A percentile compares a stretch with the other conserved stretches of the same genome.
Conservation (phyloP, 2,888 invertebrate genomes). For the Sycophila texana region DNA sequence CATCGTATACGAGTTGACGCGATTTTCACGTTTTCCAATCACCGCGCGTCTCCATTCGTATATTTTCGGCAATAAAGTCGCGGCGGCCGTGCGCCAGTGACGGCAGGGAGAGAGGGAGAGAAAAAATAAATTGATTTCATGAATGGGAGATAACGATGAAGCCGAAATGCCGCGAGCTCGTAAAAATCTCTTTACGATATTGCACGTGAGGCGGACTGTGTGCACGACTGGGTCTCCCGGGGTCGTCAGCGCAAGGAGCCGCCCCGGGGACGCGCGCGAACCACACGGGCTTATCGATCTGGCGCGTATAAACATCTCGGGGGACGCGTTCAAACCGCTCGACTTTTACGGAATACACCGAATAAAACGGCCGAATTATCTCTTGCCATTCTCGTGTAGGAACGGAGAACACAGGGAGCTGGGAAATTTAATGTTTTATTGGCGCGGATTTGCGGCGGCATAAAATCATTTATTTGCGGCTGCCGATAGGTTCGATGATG, state of each 20-base stretch:
- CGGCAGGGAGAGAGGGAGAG: too few relatives aligned
- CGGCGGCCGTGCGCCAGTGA: background rate
- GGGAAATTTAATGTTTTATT: too few relatives aligned
- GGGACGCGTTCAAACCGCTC: constrained; percentile 22
- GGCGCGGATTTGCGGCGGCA: too few relatives aligned
- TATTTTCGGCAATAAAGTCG: background rate
- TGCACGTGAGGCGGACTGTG: constrained; percentile 3
- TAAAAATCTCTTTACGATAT: constrained; percentile 41
- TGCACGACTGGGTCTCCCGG: constrained; percentile 23
- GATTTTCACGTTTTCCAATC: too few relatives aligned
- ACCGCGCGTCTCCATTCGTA: background rate
- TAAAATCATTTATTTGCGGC: too few relatives aligned
- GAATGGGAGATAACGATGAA: constrained; percentile 22
- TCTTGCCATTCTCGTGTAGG: too few relatives aligned
- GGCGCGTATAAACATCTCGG: constrained; percentile 25
- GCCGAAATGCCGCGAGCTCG: constrained; percentile 10
- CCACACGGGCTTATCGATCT: constrained; percentile 47
- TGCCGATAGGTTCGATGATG: too few relatives aligned
- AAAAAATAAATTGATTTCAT: background rate
- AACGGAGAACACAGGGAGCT: too few relatives aligned
- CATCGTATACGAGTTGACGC: too few relatives aligned
- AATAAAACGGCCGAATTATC: too few relatives aligned
- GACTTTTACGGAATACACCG: constrained; percentile 13
- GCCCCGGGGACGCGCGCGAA: constrained; percentile 26
- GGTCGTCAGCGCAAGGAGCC: constrained; percentile 31